phyloP scores from a whole-genome alignment of 2,797 vertebrate genomes.

The Tenualosa ilisha region DNA sequence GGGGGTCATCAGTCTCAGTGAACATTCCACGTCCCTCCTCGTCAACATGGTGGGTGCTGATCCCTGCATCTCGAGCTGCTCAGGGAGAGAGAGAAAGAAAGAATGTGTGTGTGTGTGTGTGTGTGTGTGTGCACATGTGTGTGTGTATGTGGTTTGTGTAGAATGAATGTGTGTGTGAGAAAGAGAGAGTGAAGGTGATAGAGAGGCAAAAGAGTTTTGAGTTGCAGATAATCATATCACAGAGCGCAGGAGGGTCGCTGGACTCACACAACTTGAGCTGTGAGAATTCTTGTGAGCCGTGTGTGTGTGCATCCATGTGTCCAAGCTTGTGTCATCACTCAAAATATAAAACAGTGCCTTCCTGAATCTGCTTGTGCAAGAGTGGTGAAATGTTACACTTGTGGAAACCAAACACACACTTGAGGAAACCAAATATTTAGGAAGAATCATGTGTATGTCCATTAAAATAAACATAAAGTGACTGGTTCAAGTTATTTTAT shows the following conservation, averaged over 20 bases:
- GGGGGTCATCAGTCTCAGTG: conserved; percentile 83
- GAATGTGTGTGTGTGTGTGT: not conserved
- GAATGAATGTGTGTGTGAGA: not conserved
- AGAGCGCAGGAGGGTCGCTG: not conserved
- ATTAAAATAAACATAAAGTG: not conserved
- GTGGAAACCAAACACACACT: not conserved
- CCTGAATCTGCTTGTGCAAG: not conserved
- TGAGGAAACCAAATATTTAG: not conserved
- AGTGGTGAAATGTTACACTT: not conserved
- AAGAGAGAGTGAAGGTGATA: not conserved
- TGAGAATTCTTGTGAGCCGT: not conserved
- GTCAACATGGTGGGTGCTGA: conserved; percentile 71
- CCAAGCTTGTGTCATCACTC: not conserved
- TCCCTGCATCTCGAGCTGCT: not conserved
- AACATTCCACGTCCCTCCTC: conserved; percentile 84
- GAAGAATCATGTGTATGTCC: not conserved
- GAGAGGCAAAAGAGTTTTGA: not conserved
- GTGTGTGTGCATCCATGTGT: not conserved
- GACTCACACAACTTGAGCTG: not conserved
- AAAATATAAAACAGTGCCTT: not conserved
- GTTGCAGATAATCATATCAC: not conserved
- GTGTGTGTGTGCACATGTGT: not conserved
- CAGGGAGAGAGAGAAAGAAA: not conserved
- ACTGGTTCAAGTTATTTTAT: too few relatives aligned
- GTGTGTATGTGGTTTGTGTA: not conserved